Evolutionary conservation across 2,797 vertebrate species (phyloP), one percentile per base, ranked within the genome.

Genomic region (Falco novaeseelandiae): DNA sequence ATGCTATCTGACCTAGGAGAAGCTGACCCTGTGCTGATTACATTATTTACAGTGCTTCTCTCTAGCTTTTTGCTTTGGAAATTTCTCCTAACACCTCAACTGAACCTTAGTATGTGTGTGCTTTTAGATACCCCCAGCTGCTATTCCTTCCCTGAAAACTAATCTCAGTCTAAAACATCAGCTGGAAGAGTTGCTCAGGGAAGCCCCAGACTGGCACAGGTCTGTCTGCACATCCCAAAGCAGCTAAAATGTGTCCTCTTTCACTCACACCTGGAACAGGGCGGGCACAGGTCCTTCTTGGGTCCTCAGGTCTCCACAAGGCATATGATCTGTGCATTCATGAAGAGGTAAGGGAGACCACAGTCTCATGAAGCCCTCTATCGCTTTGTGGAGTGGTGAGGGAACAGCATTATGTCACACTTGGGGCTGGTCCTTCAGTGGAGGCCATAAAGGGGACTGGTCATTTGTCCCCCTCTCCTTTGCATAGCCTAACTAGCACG

Each of bases 401-500:
- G 27, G n/a, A 73, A 16, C 4, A 61, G 11, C 38, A 26, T 52
- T 57, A 21, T 29, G 40, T 29, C 62, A n/a, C 6, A 8, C 8
- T 40, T 34, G 23, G 19, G 23, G 19, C 42, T 57, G 36, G 14
- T 59, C 22, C 57, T 61, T 27, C 36, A 79, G 5, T 1, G 1
- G 17, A 76, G 42, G 21, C 19, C 11, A 0, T 40, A 51, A 44
- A 16, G 6, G 18, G 1, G 4, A 27, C 17, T 1, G 1, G 32
- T 27, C 69, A 16, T 57, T 62, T 48, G 16, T 10, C 36, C 27
- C n/a, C 10, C 34, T n/a, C 14, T 51, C 51, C 54, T 49, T 81
- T 27, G 19, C 29, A 36, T 12, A 20, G 20, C 17, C 65, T 18
- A n/a, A 40, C 42, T 2, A 55, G 49, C 34, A 32, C 32, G 10